phyloP scores from a whole-genome alignment of 2,797 vertebrate species.

The Pangasius macronema region DNA sequence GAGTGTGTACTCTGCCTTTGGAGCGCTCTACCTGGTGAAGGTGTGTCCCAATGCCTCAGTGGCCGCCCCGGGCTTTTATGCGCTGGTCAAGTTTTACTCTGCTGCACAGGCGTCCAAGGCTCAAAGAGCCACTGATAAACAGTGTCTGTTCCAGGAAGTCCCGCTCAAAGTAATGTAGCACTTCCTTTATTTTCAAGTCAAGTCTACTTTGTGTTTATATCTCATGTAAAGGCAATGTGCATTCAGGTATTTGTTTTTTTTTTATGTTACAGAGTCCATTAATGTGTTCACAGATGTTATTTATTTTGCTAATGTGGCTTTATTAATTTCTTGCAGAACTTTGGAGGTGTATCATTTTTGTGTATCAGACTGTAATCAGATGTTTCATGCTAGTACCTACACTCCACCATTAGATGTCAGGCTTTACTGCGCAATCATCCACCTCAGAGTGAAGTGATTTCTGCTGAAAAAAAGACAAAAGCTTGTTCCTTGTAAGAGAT shows the following conservation, averaged over 20 bases:
- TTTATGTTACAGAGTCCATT: background rate
- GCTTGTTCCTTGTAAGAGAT: background rate
- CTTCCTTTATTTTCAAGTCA: background rate
- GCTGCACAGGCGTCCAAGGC: conserved; percentile 74
- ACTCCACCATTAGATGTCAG: conserved; percentile 1
- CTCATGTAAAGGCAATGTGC: background rate
- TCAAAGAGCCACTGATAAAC: conserved; percentile 67
- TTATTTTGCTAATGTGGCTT: background rate
- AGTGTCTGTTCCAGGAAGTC: conserved; percentile 71
- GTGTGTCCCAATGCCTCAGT: conserved; percentile 70
- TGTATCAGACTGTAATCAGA: background rate
- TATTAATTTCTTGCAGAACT: background rate
- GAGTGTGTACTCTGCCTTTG: conserved; percentile 75
- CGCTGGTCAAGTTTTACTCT: conserved; percentile 81
- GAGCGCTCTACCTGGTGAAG: conserved; percentile 77
- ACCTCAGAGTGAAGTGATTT: background rate
- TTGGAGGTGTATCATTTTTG: background rate
- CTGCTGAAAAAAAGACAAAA: background rate
- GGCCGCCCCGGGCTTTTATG: conserved; percentile 74
- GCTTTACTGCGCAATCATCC: background rate
- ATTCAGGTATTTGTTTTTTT: background rate
- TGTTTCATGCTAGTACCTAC: background rate
- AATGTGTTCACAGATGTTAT: background rate
- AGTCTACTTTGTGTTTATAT: background rate
- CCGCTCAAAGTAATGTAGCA: conserved; percentile 75